Conservation (phyloP, 2,113 vertebrate species). For the Egretta garzetta region DNA sequence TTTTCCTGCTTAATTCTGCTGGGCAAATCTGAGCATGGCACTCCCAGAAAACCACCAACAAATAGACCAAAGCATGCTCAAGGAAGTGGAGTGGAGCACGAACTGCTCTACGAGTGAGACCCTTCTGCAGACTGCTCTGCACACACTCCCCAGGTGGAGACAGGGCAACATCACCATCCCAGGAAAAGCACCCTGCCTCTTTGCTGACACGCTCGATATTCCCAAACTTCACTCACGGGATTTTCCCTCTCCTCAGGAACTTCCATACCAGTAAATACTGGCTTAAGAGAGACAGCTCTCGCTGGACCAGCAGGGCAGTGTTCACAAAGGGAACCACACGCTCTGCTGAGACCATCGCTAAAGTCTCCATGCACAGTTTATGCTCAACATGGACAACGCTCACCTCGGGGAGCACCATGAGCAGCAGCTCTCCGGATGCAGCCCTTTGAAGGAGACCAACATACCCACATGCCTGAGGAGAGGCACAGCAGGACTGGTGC, state of each 20-base stretch:
- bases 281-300: not conserved
- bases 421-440: not conserved
- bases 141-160: fast-evolving
- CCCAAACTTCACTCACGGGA: not conserved
- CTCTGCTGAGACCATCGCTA: fast-evolving
- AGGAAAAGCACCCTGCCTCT: not conserved
- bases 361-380: not conserved
- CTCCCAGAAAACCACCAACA: no score
- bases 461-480: not conserved
- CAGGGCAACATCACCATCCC: fast-evolving
- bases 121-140: not conserved
- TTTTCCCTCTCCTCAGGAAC: not conserved
- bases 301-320: not conserved
- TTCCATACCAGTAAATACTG: not conserved
- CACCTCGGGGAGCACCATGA: not conserved
- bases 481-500: not conserved
- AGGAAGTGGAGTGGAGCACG: fast-evolving
- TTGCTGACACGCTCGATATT: no score
- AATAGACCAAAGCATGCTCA: fast-evolving
- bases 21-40: fast-evolving
- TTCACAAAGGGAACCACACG: no score
- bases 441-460: fast-evolving
- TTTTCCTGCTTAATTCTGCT: not conserved
- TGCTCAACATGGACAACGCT: not conserved
- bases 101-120: not conserved